Percentiles rank a stretch among this genome's conserved stretches.
Conservation (phyloP, 2,113 vertebrate genomes). For the Chiloscyllium plagiosum region DNA sequence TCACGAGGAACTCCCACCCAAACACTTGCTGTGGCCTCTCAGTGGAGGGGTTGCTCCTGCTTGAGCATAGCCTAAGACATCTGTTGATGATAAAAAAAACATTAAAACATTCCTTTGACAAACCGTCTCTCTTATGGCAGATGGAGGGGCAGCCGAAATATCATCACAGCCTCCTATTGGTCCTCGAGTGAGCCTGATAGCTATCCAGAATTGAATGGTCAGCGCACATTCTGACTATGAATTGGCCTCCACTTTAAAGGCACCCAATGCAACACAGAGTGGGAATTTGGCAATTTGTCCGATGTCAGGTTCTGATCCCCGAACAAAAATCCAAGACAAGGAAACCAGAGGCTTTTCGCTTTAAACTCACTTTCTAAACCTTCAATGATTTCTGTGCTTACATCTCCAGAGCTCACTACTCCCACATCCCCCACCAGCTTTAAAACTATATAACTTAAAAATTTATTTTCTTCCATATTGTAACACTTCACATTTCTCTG, state of each 20-base stretch:
- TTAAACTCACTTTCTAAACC: neutral
- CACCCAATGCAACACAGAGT: neutral
- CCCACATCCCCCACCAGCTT: neutral
- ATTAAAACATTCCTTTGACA: neutral
- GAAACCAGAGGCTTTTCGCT: neutral
- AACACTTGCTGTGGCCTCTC: neutral
- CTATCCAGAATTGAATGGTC: too few relatives aligned
- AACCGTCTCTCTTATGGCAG: neutral
- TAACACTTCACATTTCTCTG: neutral
- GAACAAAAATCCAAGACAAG: neutral
- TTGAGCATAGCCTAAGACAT: neutral
- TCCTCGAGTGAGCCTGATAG: too few relatives aligned
- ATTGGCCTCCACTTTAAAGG: neutral
- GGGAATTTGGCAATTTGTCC: neutral
- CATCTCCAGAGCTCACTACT: neutral
- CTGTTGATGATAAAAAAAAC: neutral
- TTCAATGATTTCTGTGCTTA: neutral
- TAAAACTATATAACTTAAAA: neutral
- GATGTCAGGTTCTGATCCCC: neutral
- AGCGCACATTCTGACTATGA: neutral
- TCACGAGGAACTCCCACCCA: neutral
- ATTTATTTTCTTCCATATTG: neutral
- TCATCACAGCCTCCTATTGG: too few relatives aligned
- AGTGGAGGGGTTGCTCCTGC: neutral
- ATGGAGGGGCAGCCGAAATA: too few relatives aligned